Base-by-base conservation (phyloP, 2,888 invertebrate species). In the Dasysyrphus tricinctus region DNA sequence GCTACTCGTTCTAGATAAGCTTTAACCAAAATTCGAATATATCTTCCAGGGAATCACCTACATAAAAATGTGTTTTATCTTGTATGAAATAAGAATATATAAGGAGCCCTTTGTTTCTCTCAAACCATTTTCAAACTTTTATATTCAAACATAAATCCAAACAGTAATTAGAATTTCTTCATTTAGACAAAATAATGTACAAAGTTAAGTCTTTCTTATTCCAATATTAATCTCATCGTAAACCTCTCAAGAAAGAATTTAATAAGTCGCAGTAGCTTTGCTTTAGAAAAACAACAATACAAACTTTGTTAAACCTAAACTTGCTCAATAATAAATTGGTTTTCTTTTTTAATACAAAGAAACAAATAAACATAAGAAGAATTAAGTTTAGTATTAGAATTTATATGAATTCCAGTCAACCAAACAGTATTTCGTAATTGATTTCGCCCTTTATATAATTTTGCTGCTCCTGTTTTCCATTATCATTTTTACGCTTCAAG, bases 371-470 rank as follows among this genome's bases (percentile, higher is more conserved):
- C 59, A 19, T 14, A 24, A 61, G 14, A 19, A 51, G 54, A 74
- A 74, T 61, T 59, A 59, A 61, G 61, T 34, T 42, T 4, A 61
- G 24, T 67, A 74, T 51, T 56, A 65, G 44, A 76, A 82, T 78
- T 78, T 73, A 73, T 82, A 49, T 57, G 12, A 47, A 57, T 76
- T 57, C 56, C 56, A 61, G 29, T 76, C 47, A 76, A 76, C 63
- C 63, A 14, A 70, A 82, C 69, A 54, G 37, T 73, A 47, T 61
- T 24, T 73, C 73, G 39, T 85, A 85, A 85, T 85, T 85, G 81
- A 85, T 81, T 85, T 63, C 77, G 39, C 72, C 57, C 3, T 76
- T 70, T 59, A 51, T 59, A 51, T 63, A 42, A 65, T 44, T 49
- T 37, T 44, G 42, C 42, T 32, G 56, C 12, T 37, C 47, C 39